phyloP scores from a whole-genome alignment of 2,113 vertebrate genomes.

The Todiramphus chloris region DNA sequence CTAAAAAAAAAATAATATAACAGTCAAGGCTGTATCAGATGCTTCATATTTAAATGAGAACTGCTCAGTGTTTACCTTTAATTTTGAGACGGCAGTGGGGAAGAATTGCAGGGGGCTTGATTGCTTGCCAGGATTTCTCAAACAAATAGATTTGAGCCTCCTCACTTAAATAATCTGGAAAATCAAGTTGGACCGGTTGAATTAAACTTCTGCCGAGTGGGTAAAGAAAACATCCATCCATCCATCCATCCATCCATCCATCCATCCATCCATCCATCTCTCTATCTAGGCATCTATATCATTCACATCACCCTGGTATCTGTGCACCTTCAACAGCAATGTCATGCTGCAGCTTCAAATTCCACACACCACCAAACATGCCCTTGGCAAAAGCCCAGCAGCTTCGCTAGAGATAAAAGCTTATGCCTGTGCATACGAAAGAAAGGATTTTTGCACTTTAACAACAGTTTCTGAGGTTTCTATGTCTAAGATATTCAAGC shows the following conservation, averaged over 20 bases:
- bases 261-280: not conserved
- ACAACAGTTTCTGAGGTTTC: slow-evolving; percentile 39
- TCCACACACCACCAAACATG: slow-evolving; percentile 63
- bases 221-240: slow-evolving; percentile 59
- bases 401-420: slow-evolving; percentile 72
- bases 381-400: slow-evolving; percentile 67
- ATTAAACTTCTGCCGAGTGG: slow-evolving; percentile 68
- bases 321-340: slow-evolving; percentile 14
- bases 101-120: slow-evolving; percentile 65
- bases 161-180: slow-evolving; percentile 78
- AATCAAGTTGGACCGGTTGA: slow-evolving; percentile 76
- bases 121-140: slow-evolving; percentile 69
- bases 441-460: slow-evolving; percentile 62
- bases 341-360: slow-evolving; percentile 65
- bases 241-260: not conserved
- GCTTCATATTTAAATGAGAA: slow-evolving; percentile 74
- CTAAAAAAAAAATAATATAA: not conserved
- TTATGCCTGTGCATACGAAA: slow-evolving; percentile 66
- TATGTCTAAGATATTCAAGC: slow-evolving; percentile 41
- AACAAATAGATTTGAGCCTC: slow-evolving; percentile 70
- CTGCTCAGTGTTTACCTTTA: slow-evolving; percentile 70
- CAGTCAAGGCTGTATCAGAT: slow-evolving; percentile 57
- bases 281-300: slow-evolving; percentile 17
- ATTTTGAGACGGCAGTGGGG: slow-evolving; percentile 65
- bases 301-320: not conserved